Percentiles rank a stretch among this genome's conserved stretches.
Evolutionary conservation across 2,113 vertebrate genomes (phyloP).

Genomic region (Phyllostomus discolor): DNA sequence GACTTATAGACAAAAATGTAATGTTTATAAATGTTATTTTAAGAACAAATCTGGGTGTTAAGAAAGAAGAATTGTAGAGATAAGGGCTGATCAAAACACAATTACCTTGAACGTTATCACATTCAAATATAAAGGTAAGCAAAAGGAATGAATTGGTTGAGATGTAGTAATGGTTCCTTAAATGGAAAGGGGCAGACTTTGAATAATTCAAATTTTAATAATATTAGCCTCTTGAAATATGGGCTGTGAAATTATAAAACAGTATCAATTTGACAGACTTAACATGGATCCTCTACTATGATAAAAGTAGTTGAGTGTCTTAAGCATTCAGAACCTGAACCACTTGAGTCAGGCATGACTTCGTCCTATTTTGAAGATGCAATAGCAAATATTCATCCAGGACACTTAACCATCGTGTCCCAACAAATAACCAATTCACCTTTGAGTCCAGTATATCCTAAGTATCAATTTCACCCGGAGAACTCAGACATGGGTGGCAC

Average conservation of each 20-base stretch:
- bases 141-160: background rate
- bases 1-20: background rate
- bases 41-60: background rate
- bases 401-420: slow-evolving; percentile 61
- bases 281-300: background rate
- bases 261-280: background rate
- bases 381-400: background rate
- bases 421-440: slow-evolving; percentile 72
- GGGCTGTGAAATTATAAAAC: background rate
- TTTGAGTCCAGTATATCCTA: slow-evolving; percentile 57
- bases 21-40: background rate
- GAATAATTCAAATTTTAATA: background rate
- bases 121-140: background rate
- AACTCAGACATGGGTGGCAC: slow-evolving; percentile 59
- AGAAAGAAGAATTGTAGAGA: background rate
- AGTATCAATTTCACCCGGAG: slow-evolving; percentile 70
- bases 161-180: background rate
- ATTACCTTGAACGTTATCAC: background rate
- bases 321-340: background rate
- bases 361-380: slow-evolving; percentile 26
- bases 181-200: background rate
- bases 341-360: background rate
- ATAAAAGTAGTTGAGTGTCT: background rate
- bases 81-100: background rate
- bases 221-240: background rate